Evolutionary conservation across 2,888 invertebrate species (phyloP), one percentile per base, ranked within the genome.

Genomic region (Tetheella fluctuosa): DNA sequence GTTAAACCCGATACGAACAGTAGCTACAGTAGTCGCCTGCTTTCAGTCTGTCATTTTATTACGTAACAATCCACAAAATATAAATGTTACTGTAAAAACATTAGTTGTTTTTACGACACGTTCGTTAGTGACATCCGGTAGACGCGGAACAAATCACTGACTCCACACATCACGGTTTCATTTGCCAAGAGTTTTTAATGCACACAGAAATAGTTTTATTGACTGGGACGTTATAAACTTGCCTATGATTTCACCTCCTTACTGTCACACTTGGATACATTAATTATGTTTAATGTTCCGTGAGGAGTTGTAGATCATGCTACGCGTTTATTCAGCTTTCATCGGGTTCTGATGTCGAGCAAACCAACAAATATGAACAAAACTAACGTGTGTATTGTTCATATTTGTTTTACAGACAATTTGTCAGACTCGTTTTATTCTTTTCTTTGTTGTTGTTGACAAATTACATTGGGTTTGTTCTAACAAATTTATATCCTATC

Each of bases 181-280:
- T 28, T 52, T 37, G 69, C 59, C 62, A 68, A 65, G 39, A 39
- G 64, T 62, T 66, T 72, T 80, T 79, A 81, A 82, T 75, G 77
- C 65, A 71, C 62, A 70, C 77, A 52, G 71, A 85, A 87, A 87
- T 87, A 87, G 84, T 81, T 88, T 87, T 80, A 83, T 83, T 62
- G 71, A 69, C 67, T 48, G 17, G 64, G 62, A 69, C 70, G 71
- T 71, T 74, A 74, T 78, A 78, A 74, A 70, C 69, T 58, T 55
- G 25, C 57, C 52, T 58, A 59, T 64, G 56, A 67, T 64, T 65
- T 65, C 60, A 67, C 58, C 52, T 58, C 54, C n/a, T 15, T 48
- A 48, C 48, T 48, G 48, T 20, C 48, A 20, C 48, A 48, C 48
- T 20, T 48, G 48, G 48, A 20, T 48, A 48, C 48, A 48, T 48